Evolutionary conservation across 2,113 vertebrate species (phyloP), one percentile per base, ranked within the genome.

Genomic region (Numenius arquata): DNA sequence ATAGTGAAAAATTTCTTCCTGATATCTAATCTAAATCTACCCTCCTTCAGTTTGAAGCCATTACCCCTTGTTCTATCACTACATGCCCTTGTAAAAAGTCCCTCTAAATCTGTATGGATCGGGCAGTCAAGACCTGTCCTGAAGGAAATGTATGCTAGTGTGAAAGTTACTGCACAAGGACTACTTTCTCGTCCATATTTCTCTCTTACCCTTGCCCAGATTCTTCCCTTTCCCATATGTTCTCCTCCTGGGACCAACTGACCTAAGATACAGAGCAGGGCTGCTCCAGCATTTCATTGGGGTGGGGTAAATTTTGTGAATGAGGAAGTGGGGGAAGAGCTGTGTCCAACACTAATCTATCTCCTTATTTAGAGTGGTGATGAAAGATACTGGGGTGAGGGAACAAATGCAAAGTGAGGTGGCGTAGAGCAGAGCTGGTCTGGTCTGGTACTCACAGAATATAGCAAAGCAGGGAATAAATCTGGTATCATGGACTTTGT

Each of bases 261-360:
- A 36, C 53, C 38, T 82, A 58, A 62, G 36, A 48, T 15, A 45
- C 38, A 18, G 26, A 38, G 15, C 12, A 61, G 14, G 14, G 61
- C 40, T 71, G 25, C 16, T 55, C 58, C 36, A 80, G 13, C 7
- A 45, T 84, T 89, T 81, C 38, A 20, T 26, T 21, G 32, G 4
- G 5, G 17, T 38, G 15, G 7, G 17, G 11, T 61, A 53, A 48
- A 43, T 84, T 65, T 52, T 40, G 17, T 59, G 23, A 93, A 52
- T 47, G 5, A 8, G 45, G 27, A 87, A 11, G 5, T 7, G 8
- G 15, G 7, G 29, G 10, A 79, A 78, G 11, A 91, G 7, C 15
- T 88, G 10, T 59, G 12, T 52, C 25, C 18, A 55, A 6, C 0
- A 0, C 6, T 65, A 36, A 40, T 36, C 20, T 36, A 29, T 43